These are phyloP conservation scores for Euphydryas editha DNA, from an alignment of 2,888 invertebrate species.

Conservation along the genomic window DNA sequence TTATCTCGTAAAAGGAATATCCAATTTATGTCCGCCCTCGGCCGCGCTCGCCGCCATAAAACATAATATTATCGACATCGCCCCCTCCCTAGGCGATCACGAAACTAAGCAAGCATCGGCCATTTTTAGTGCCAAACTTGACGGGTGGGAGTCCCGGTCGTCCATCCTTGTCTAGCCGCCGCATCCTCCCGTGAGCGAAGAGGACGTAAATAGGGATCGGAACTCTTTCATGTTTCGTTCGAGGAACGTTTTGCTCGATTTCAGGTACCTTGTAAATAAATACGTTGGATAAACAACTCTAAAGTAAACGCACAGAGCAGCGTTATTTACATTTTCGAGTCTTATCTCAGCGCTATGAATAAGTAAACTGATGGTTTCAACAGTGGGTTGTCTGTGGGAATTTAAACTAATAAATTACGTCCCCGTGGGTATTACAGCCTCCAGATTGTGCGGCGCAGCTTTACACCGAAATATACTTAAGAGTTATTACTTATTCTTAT, in stretches of 20 bases:
- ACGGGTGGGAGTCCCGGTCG: constrained; percentile 61
- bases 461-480: constrained; percentile 16
- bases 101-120: constrained; percentile 80
- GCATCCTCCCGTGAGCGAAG: constrained; percentile 48
- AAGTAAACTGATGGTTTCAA: constrained; percentile 42
- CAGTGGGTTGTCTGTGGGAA: constrained; percentile 39
- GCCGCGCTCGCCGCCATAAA: constrained; percentile 73
- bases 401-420: constrained; percentile 39
- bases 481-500: constrained; percentile 17
- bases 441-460: constrained; percentile 13
- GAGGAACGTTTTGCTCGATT: constrained; percentile 65
- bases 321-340: constrained; percentile 39
- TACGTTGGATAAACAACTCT: constrained; percentile 42
- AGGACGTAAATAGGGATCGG: constrained; percentile 56
- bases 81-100: constrained; percentile 81
- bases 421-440: constrained; percentile 25
- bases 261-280: constrained; percentile 59
- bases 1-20: constrained; percentile 80
- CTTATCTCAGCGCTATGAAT: constrained; percentile 42
- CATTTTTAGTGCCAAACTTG: constrained; percentile 77
- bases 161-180: constrained; percentile 51
- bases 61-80: constrained; percentile 81
- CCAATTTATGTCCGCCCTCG: constrained; percentile 72
- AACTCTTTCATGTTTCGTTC: constrained; percentile 68
- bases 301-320: constrained; percentile 31